Conservation (phyloP, 1,140 invertebrate genomes). For the Caenorhabditis inopinata region DNA sequence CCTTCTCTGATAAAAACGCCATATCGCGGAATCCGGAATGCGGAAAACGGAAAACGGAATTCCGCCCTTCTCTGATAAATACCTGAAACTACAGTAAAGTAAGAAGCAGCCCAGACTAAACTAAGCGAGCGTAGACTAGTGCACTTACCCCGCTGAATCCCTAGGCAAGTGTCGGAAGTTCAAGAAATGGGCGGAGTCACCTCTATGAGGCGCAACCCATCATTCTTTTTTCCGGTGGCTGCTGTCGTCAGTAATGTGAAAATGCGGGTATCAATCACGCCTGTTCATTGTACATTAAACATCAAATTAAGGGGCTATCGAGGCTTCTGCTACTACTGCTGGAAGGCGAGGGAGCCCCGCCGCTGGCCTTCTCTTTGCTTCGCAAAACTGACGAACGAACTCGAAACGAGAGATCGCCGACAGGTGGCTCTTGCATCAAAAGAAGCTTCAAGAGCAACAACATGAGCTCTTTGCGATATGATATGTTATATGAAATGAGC, state of each 20-base stretch:
- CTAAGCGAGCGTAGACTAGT: too few species aligned
- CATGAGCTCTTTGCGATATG: neutral
- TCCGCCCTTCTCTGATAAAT: too few species aligned
- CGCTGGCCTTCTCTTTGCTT: neutral
- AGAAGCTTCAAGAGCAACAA: neutral
- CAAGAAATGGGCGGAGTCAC: neutral
- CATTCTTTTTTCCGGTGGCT: neutral
- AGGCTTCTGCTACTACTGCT: too few species aligned
- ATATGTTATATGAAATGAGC: neutral
- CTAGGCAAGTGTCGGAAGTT: too few species aligned
- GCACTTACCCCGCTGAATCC: too few species aligned
- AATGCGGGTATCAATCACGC: slow-evolving; percentile 6
- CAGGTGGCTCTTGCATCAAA: neutral
- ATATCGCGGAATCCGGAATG: too few species aligned
- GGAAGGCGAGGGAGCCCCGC: neutral
- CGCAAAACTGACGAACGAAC: neutral
- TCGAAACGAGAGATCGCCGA: slow-evolving; percentile 24
- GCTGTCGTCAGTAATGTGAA: neutral
- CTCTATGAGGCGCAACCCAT: too few species aligned
- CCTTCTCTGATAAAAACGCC: too few species aligned
- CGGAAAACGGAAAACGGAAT: too few species aligned
- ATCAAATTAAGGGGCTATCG: neutral
- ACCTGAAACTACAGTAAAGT: too few species aligned
- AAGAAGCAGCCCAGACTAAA: too few species aligned
- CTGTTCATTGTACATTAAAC: slow-evolving; percentile 24